Evolutionary conservation across 2,113 vertebrate species (phyloP).

Genomic region (Protomyctophum bolini): DNA sequence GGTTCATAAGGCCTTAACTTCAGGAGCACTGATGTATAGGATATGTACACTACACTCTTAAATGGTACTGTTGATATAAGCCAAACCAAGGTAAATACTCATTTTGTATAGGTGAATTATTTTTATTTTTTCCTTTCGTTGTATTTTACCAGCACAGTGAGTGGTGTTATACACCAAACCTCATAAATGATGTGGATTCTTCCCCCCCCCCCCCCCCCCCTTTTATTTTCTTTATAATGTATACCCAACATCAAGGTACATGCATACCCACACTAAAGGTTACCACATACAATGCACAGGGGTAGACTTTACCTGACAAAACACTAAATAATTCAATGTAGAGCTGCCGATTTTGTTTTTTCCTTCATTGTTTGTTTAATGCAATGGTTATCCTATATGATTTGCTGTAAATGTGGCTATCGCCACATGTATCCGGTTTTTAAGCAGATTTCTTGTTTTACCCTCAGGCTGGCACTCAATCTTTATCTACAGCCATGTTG

Average conservation of each 20-base stretch:
- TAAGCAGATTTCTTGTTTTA: constrained; percentile 17
- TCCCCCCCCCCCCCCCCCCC: too few relatives aligned
- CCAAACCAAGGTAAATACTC: constrained; percentile 59
- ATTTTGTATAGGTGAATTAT: constrained; percentile 55
- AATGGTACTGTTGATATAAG: constrained; percentile 70
- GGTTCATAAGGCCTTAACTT: constrained; percentile 62
- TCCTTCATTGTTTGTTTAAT: constrained; percentile 28
- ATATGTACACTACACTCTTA: constrained; percentile 68
- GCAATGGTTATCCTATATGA: constrained; percentile 38
- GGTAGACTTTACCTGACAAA: constrained; percentile 47
- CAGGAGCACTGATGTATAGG: constrained; percentile 73
- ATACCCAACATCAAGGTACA: constrained; percentile 57
- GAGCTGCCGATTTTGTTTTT: constrained; percentile 44
- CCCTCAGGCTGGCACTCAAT: constrained; percentile 7
- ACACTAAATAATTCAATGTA: constrained; percentile 57
- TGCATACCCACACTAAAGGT: constrained; percentile 42
- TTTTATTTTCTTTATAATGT: constrained; percentile 15
- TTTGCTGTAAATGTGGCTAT: constrained; percentile 43
- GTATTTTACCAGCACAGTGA: constrained; percentile 53
- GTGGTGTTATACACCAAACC: constrained; percentile 50
- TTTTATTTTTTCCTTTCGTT: constrained; percentile 18
- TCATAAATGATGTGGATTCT: constrained; percentile 32
- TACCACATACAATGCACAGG: constrained; percentile 50
- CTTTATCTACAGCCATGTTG: constrained; percentile 12
- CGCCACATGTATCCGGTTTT: neutral